phyloP scores from a whole-genome alignment of 2,113 vertebrate genomes.

The Myiozetetes cayanensis region DNA sequence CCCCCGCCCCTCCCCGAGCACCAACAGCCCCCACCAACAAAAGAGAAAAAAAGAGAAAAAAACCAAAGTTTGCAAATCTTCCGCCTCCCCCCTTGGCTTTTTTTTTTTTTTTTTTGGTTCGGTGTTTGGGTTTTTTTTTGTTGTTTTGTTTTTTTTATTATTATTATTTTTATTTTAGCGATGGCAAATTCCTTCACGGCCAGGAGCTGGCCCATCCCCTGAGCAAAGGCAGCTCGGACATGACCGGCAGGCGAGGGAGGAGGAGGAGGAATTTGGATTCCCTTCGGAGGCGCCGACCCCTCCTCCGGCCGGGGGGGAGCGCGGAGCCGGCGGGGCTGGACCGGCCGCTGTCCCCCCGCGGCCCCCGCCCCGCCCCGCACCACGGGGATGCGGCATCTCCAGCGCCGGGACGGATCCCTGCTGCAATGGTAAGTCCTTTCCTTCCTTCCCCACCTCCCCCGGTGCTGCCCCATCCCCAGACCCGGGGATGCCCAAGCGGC shows the following conservation, averaged over 20 bases:
- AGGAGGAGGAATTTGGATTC: conserved; percentile 41
- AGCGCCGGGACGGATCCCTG: conserved; percentile 1
- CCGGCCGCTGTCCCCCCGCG: not conserved
- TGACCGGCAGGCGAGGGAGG: conserved; percentile 44
- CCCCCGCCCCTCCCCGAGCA: not conserved
- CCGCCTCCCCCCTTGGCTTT: not conserved
- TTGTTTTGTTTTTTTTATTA: no score
- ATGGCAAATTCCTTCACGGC: conserved; percentile 55
- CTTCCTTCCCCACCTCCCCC: not conserved
- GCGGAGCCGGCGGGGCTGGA: not conserved
- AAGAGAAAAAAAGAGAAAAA: not conserved
- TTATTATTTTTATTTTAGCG: not conserved
- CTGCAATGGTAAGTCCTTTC: conserved; percentile 37
- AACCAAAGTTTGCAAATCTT: not conserved
- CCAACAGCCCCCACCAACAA: not conserved
- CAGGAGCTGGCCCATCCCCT: conserved; percentile 44
- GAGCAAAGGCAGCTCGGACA: conserved; percentile 45
- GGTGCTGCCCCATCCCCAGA: not conserved
- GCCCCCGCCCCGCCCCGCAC: not conserved
- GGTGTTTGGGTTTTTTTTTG: no score
- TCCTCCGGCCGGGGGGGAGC: not conserved
- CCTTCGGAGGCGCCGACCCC: not conserved
- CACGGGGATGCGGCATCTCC: conserved; percentile 29
- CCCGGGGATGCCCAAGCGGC: not conserved
- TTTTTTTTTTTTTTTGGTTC: not conserved